phyloP scores from a whole-genome alignment of 2,888 invertebrate genomes.

The Myopa testacea region DNA sequence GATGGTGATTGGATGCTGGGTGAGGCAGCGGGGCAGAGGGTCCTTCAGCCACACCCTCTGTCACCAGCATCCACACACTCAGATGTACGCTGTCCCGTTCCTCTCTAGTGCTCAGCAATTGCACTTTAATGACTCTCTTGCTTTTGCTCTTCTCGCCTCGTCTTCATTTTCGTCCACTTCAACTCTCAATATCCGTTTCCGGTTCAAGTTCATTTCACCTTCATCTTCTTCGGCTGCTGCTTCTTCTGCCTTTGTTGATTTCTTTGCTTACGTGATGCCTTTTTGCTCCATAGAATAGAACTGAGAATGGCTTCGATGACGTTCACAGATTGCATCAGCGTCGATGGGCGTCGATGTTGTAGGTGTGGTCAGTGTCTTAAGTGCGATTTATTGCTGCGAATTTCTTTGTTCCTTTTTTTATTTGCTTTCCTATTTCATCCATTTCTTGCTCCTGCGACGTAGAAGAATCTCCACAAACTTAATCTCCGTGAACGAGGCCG shows the following conservation, averaged over 20 bases:
- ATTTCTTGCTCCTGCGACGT: not conserved
- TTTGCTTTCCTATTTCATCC: not conserved
- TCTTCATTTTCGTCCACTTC: conserved; percentile 53
- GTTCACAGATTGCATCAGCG: conserved; percentile 16
- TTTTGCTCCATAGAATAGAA: conserved; percentile 23
- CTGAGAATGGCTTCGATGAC: conserved; percentile 2
- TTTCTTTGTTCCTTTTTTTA: not conserved
- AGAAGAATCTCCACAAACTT: not conserved
- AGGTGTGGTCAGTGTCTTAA: conserved; percentile 28
- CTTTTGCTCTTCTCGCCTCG: conserved; percentile 32
- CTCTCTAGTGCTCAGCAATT: conserved; percentile 1
- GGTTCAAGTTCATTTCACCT: conserved; percentile 58
- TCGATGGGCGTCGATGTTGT: conserved; percentile 11
- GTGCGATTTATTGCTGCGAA: conserved; percentile 23
- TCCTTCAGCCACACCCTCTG: not conserved
- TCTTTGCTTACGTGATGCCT: conserved; percentile 6
- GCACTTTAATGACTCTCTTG: conserved; percentile 49
- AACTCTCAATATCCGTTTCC: conserved; percentile 64
- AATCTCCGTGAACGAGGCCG: too few species aligned
- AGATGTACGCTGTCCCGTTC: not conserved
- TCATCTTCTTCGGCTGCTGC: conserved; percentile 8
- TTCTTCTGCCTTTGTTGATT: not conserved
- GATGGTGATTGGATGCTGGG: too few species aligned
- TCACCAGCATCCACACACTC: not conserved
- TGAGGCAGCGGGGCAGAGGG: too few species aligned